Base-by-base conservation (phyloP, 2,113 vertebrate genomes). In the Entelurus aequoreus region DNA sequence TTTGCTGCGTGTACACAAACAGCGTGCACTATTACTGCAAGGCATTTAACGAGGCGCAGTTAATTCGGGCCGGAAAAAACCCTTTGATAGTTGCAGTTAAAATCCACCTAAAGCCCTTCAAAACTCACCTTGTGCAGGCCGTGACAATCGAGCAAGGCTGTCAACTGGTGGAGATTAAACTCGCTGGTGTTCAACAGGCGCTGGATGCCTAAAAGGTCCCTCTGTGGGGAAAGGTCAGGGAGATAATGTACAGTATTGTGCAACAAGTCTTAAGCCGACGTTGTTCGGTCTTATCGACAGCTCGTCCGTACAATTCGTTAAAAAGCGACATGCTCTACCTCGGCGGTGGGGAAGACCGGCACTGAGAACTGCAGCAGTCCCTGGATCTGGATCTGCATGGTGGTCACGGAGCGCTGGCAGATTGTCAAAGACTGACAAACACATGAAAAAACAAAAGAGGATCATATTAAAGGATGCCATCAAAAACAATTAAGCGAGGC, bases 331-430 rank as follows among this genome's bases (percentile, higher is more conserved):
- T n/a, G 35, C 4, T 55, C 14, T 84, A 96, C 96, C 93, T 95
- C 80, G 0, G 95, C 93, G 0, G 91, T 92, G 3, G 96, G 94
- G 72, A 96, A 97, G 60, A 92, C 11, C 0, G 93, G 88, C 63
- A 92, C 68, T 0, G 95, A 90, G 5, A 93, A 89, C 76, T 90
- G 94, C 59, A 97, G 84, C 66, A 99, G 83, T 0, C 93, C 93
- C 36, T 92, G 89, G 46, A 92, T 85, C 86, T 98, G 94, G 76
- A 92, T 92, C 84, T 98, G 95, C 94, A 97, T 94, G 66, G 93
- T 91, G 73, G 93, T 96, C 79, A 99, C 82, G 0, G 95, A 95
- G 59, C 93, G 93, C 87, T 98, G 95, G 89, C 93, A 94, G 82
- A 85, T 2, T 7, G 94, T 97, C 75, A 99, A 69, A 5, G 85